Conservation (phyloP, 1,140 invertebrate genomes). For the Bombus cullumanus region DNA sequence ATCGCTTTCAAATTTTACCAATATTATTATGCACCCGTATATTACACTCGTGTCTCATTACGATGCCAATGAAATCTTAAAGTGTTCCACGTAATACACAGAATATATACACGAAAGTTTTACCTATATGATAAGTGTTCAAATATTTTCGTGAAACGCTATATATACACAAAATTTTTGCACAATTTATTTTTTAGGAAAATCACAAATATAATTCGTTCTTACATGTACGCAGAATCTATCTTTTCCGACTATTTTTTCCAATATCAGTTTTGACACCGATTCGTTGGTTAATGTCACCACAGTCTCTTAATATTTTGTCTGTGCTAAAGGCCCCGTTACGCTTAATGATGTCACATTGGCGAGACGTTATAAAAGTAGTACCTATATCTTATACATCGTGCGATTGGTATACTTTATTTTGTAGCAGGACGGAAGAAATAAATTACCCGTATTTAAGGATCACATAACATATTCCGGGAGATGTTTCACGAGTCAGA, state of each 20-base stretch:
- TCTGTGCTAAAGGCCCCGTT: not conserved
- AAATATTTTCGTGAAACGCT: no score
- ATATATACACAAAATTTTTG: no score
- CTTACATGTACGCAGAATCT: no score
- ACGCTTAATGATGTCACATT: constrained; percentile 9
- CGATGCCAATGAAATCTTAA: no score
- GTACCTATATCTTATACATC: not conserved
- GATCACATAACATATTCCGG: constrained; percentile 25
- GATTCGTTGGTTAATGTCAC: not conserved
- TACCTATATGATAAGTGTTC: no score
- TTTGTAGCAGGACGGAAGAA: constrained; percentile 13
- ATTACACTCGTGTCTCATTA: no score
- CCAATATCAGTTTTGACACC: not conserved
- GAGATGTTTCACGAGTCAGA: not conserved
- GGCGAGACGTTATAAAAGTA: constrained; percentile 9
- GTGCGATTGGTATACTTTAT: constrained; percentile 19
- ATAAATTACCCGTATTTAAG: constrained; percentile 46
- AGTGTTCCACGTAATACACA: no score
- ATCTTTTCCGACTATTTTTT: no score
- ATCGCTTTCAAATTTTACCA: no score
- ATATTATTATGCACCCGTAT: no score
- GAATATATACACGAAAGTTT: no score
- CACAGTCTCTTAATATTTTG: not conserved
- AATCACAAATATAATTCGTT: not conserved
- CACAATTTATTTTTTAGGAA: no score